A percentile compares a stretch with the other conserved stretches of the same genome.
Conservation (phyloP, 2,888 invertebrate species). For the Aphidius colemani region DNA sequence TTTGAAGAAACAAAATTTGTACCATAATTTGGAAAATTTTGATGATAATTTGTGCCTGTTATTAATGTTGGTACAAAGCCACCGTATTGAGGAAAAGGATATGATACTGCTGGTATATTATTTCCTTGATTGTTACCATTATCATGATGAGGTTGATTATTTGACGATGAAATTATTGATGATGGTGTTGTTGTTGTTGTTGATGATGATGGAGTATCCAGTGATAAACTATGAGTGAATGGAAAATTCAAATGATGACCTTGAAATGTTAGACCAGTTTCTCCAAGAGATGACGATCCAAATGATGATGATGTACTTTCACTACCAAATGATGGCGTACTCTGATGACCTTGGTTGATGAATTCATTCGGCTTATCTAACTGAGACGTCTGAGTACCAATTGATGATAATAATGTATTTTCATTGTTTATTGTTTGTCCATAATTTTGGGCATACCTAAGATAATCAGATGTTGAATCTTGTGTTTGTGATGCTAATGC, state of each 20-base stretch:
- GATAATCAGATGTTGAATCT: conserved; percentile 27
- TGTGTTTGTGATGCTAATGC: conserved; percentile 39
- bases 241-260: conserved; percentile 34
- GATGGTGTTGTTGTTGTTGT: conserved; percentile 10
- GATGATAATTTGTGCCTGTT: conserved; percentile 38
- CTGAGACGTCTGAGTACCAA: conserved; percentile 28
- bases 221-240: conserved; percentile 8
- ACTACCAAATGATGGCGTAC: conserved; percentile 34
- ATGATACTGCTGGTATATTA: conserved; percentile 21
- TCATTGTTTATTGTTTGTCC: conserved; percentile 39
- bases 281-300: conserved; percentile 38
- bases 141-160: not conserved
- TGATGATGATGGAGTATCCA: conserved; percentile 20
- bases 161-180: conserved; percentile 18
- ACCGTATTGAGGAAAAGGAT: conserved; percentile 43
- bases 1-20: conserved; percentile 23
- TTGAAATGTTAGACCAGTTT: conserved; percentile 30
- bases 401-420: conserved; percentile 25
- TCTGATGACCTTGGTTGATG: conserved; percentile 22
- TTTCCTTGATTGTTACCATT: conserved; percentile 19
- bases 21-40: conserved; percentile 39
- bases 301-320: conserved; percentile 32
- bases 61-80: conserved; percentile 48
- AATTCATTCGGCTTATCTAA: conserved; percentile 27
- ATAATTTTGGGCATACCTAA: conserved; percentile 43